A percentile compares a stretch with the other conserved stretches of the same genome.
Evolutionary conservation across 2,113 vertebrate species (phyloP).

Genomic region (Chitala chitala): DNA sequence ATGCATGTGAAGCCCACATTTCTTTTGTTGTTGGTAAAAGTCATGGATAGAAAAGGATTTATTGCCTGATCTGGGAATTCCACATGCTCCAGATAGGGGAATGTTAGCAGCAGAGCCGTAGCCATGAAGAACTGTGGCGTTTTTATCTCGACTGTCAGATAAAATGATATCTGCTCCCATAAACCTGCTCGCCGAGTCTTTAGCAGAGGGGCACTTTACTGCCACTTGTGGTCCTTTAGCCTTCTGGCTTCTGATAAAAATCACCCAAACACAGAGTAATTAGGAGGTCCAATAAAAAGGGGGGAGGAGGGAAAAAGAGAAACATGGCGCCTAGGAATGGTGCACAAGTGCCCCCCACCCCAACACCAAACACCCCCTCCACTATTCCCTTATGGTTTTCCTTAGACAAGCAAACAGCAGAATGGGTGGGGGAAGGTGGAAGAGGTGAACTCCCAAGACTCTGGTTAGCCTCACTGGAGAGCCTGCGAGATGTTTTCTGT

Average conservation of each 20-base stretch:
- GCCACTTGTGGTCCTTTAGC: constrained; percentile 59
- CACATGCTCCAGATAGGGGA: too few species aligned
- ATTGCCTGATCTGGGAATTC: constrained; percentile 70
- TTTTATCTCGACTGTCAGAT: constrained; percentile 88
- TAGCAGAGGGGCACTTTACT: constrained; percentile 71
- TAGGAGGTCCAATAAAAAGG: constrained; percentile 77
- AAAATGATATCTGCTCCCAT: constrained; percentile 73
- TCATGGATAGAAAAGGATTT: constrained; percentile 66
- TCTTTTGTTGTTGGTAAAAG: constrained; percentile 46
- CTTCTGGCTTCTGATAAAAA: constrained; percentile 80
- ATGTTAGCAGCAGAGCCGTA: constrained; percentile 60
- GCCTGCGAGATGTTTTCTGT: constrained; percentile 40
- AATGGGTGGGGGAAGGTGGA: constrained; percentile 14
- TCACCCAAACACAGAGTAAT: constrained; percentile 72
- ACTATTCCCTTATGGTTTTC: too few species aligned
- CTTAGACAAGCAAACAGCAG: too few species aligned
- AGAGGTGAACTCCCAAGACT: constrained; percentile 40
- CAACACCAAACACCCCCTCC: too few species aligned
- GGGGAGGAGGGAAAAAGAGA: constrained; percentile 37
- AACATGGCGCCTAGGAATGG: constrained; percentile 63
- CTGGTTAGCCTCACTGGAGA: constrained; percentile 56
- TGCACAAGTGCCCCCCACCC: constrained; percentile 44
- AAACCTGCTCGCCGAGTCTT: constrained; percentile 61
- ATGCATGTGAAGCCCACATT: constrained; percentile 50
- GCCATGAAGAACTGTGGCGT: constrained; percentile 56